These are phyloP conservation scores for Dryobates pubescens DNA, from an alignment of 2,797 vertebrate species.

Conservation along the genomic window DNA sequence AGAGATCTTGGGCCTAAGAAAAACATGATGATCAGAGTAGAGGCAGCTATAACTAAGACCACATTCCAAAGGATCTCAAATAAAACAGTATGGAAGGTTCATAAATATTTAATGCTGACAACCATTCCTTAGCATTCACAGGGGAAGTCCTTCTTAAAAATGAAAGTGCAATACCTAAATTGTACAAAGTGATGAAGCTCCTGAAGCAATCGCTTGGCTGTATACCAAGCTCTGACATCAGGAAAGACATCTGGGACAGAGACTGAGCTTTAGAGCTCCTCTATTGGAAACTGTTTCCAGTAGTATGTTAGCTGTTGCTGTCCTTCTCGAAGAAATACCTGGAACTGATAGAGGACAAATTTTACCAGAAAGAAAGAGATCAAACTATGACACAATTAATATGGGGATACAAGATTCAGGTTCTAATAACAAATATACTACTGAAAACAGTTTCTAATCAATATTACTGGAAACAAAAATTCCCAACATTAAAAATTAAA, in stretches of 20 bases:
- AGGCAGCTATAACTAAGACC: neutral
- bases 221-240: neutral
- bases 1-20: constrained; percentile 5
- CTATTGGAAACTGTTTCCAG: too few species aligned
- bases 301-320: too few species aligned
- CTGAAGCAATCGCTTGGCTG: neutral
- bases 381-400: neutral
- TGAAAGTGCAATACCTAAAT: neutral
- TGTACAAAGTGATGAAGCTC: neutral
- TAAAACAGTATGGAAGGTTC: neutral
- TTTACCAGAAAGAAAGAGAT: neutral
- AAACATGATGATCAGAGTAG: neutral
- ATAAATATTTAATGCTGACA: neutral
- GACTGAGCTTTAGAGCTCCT: neutral
- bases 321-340: neutral
- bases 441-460: neutral
- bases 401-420: neutral
- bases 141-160: neutral
- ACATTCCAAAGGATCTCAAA: neutral
- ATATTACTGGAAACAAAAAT: neutral
- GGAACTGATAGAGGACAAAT: neutral
- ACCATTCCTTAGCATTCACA: neutral
- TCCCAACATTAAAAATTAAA: neutral
- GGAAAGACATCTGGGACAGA: neutral
- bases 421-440: neutral